Evolutionary conservation across 2,113 vertebrate genomes (phyloP), one percentile per base, ranked within the genome.

Genomic region (Anarhynchus alexandrinus): DNA sequence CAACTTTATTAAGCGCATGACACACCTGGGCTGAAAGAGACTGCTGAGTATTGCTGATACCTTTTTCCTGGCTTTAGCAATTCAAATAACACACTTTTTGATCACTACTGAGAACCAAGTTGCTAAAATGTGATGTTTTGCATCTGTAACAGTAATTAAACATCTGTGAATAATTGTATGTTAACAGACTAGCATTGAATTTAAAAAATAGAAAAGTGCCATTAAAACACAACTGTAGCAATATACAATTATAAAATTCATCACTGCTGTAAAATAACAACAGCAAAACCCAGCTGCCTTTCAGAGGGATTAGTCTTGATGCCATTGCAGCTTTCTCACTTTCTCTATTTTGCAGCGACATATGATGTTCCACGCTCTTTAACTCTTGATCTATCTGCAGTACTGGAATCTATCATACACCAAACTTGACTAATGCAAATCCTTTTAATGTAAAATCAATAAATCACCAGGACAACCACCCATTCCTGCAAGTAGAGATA

Each of bases 71-170:
- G 45, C 14, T 84, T 81, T 64, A 76, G 42, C 5, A 49, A 62
- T 67, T 59, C 6, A 71, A 45, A 49, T 88, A 12, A 0, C 17
- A 34, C 12, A 23, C 15, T 70, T 94, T 84, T 62, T 76, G 47
- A 27, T 83, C 19, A 73, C 34, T 82, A 57, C 51, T 90, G 89
- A 79, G 42, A 90, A 65, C 5, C 2, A 26, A 71, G 13, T 49
- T 86, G 36, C 36, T 91, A 77, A 85, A 93, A 64, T 59, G 18
- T 55, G 34, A 38, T 79, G 20, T 7, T 85, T 82, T 88, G 52
- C 34, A 59, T 90, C 70, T 92, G 43, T 78, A 78, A 81, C n/a
- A 64, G 32, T 78, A 95, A 81, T 93, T 84, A 92, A 93, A 72
- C 54, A 71, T 73, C 80, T 92, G 73, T 83, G 55, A 85, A 64